phyloP scores from a whole-genome alignment of 2,888 invertebrate genomes.

The Xestia xanthographa region DNA sequence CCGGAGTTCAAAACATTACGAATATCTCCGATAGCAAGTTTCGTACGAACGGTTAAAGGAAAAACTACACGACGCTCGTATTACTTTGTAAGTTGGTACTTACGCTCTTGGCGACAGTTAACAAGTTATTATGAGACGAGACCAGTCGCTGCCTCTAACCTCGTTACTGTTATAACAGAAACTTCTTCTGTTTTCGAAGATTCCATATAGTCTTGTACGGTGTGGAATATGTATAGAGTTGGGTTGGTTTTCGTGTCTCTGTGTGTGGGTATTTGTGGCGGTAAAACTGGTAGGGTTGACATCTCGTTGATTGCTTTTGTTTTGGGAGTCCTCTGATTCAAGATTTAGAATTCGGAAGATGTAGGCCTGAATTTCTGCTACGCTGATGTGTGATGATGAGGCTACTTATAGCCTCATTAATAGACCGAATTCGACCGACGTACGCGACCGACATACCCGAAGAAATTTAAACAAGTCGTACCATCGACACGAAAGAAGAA shows the following conservation, averaged over 20 bases:
- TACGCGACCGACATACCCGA: not conserved
- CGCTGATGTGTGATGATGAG: too few species aligned
- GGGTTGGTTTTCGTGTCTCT: conserved; percentile 10
- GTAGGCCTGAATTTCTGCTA: too few species aligned
- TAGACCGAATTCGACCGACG: too few species aligned
- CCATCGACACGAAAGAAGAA: too few species aligned
- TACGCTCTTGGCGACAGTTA: conserved; percentile 62
- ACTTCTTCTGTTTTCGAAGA: conserved; percentile 48
- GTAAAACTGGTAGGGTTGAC: not conserved
- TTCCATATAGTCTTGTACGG: conserved; percentile 30
- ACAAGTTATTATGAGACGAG: conserved; percentile 72
- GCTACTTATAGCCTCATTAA: too few species aligned
- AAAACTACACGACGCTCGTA: conserved; percentile 68
- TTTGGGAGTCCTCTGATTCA: not conserved
- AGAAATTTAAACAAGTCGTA: too few species aligned
- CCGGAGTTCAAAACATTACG: conserved; percentile 45
- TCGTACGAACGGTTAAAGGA: conserved; percentile 56
- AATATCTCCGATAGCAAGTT: conserved; percentile 57
- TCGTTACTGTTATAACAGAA: conserved; percentile 60
- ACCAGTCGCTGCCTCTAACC: conserved; percentile 64
- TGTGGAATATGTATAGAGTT: conserved; percentile 11
- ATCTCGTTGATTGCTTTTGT: conserved; percentile 10
- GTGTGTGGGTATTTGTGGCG: not conserved
- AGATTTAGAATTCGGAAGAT: not conserved
- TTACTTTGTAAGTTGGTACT: conserved; percentile 66